Evolutionary conservation across 2,797 vertebrate genomes (phyloP).

Genomic region (Melopsittacus undulatus): DNA sequence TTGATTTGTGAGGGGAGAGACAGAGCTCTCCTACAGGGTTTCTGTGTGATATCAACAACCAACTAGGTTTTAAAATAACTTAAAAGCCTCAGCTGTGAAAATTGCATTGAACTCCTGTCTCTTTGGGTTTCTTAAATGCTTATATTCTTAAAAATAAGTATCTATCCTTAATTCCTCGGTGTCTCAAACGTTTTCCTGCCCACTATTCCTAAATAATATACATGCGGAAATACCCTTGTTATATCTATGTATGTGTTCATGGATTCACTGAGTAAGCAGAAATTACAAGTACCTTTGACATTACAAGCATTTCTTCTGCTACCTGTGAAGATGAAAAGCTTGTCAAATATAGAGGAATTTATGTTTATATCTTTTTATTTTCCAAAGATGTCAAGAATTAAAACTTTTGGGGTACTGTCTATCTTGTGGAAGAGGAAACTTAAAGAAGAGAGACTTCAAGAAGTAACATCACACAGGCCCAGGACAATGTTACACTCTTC

Average conservation of each 20-base stretch:
- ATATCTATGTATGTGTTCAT: not conserved
- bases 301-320: not conserved
- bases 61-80: not conserved
- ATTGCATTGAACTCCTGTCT: not conserved
- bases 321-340: not conserved
- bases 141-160: not conserved
- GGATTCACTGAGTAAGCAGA: not conserved
- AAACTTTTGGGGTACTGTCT: not conserved
- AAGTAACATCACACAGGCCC: not conserved
- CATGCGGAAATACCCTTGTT: not conserved
- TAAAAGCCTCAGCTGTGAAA: not conserved
- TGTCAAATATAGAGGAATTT: not conserved
- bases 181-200: not conserved
- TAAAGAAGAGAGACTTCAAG: not conserved
- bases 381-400: not conserved
- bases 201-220: not conserved
- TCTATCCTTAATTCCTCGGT: not conserved
- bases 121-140: not conserved
- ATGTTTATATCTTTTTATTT: not conserved
- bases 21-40: not conserved
- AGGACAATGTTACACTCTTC: not conserved
- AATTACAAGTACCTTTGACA: not conserved
- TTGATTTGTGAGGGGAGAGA: not conserved
- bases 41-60: not conserved
- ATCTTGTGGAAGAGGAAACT: not conserved